These are phyloP conservation scores for Cataglyphis altisquamis DNA, from an alignment of 2,888 invertebrate genomes.

Conservation along the genomic window DNA sequence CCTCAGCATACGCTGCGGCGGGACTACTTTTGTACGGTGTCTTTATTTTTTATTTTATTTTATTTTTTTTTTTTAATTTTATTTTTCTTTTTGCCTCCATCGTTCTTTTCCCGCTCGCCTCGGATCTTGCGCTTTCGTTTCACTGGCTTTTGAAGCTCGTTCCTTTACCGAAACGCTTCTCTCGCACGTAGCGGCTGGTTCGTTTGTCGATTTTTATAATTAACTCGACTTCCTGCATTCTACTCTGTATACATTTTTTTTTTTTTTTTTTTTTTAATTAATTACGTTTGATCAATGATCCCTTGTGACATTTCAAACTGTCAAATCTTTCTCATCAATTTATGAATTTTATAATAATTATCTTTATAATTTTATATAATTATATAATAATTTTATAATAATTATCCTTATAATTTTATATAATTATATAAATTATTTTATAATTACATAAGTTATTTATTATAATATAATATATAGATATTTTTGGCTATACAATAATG, in stretches of 20 bases:
- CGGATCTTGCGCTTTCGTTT: slow-evolving; percentile 63
- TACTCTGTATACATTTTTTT: neutral
- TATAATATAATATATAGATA: neutral
- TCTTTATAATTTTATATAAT: neutral
- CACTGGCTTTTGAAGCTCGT: slow-evolving; percentile 73
- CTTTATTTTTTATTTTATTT: slow-evolving; percentile 7
- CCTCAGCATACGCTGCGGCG: slow-evolving; percentile 12
- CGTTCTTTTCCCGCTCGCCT: slow-evolving; percentile 31
- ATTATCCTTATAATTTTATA: too few relatives aligned
- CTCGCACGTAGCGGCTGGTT: slow-evolving; percentile 36
- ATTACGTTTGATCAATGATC: neutral
- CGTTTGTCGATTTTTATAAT: neutral
- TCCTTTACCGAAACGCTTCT: slow-evolving; percentile 73
- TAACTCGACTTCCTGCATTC: too few relatives aligned
- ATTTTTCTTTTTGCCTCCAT: neutral
- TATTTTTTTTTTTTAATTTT: too few relatives aligned
- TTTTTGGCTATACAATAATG: neutral
- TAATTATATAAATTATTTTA: neutral
- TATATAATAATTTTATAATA: too few relatives aligned
- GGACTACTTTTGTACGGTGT: slow-evolving; percentile 51
- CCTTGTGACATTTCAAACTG: neutral
- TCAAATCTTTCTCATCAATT: neutral
- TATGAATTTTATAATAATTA: neutral
- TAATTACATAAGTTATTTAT: neutral
- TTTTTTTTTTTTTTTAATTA: neutral